phyloP scores from a whole-genome alignment of 2,888 invertebrate genomes.

The Mythimna lalbum region DNA sequence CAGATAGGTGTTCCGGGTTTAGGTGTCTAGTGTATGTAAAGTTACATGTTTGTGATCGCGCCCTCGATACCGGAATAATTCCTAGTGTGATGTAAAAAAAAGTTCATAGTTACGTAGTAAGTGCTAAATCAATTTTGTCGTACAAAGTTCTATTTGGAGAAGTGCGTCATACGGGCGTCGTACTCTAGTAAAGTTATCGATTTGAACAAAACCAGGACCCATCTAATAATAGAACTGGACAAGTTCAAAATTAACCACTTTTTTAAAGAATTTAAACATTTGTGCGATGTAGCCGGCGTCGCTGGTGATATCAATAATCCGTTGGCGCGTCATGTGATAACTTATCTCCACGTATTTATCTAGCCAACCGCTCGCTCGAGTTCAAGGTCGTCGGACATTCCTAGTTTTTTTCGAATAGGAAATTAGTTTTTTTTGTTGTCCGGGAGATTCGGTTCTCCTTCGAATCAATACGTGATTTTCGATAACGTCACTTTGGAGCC shows the following conservation, averaged over 20 bases:
- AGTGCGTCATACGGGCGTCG: slow-evolving; percentile 9
- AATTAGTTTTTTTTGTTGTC: slow-evolving; percentile 36
- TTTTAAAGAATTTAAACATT: slow-evolving; percentile 11
- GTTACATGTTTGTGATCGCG: no score
- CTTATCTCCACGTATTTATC: slow-evolving; percentile 56
- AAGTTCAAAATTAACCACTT: slow-evolving; percentile 20
- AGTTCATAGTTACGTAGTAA: not conserved
- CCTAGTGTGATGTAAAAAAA: no score
- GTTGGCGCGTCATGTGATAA: slow-evolving; percentile 61
- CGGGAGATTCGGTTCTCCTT: not conserved
- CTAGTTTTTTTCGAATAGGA: slow-evolving; percentile 45
- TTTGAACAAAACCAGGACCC: slow-evolving; percentile 2
- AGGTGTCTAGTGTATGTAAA: no score
- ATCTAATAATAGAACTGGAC: slow-evolving; percentile 5
- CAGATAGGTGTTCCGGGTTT: no score
- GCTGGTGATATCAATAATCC: slow-evolving; percentile 50
- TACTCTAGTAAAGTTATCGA: slow-evolving; percentile 5
- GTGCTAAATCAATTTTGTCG: not conserved
- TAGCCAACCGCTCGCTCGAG: slow-evolving; percentile 53
- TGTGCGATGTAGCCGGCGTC: slow-evolving; percentile 22
- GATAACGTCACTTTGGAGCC: slow-evolving; percentile 5
- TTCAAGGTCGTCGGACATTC: slow-evolving; percentile 59
- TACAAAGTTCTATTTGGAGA: slow-evolving; percentile 20
- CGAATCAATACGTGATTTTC: slow-evolving; percentile 23
- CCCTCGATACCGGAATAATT: no score